Evolutionary conservation across 2,113 vertebrate genomes (phyloP).

Genomic region (Sphyrna mokarran): DNA sequence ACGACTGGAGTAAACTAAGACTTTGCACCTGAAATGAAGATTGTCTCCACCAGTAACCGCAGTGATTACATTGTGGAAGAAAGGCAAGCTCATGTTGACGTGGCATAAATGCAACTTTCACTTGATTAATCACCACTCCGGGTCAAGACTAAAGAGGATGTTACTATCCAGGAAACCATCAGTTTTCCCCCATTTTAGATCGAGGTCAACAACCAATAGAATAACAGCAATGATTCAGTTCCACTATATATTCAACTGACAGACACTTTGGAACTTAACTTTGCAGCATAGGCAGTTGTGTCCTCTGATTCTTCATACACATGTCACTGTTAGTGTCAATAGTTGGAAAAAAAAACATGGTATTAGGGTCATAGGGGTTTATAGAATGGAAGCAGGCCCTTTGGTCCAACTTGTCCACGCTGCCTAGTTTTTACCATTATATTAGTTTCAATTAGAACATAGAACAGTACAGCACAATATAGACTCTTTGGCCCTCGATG

Average conservation of each 20-base stretch:
- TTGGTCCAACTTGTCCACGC: no score
- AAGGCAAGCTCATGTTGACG: not conserved
- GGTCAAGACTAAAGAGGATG: not conserved
- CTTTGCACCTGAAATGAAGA: not conserved
- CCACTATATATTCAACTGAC: not conserved
- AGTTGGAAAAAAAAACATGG: not conserved
- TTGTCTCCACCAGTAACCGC: not conserved
- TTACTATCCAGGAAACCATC: not conserved
- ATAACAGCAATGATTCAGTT: not conserved
- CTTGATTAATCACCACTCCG: slow-evolving; percentile 2
- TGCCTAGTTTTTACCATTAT: no score
- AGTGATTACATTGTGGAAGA: not conserved
- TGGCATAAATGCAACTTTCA: not conserved
- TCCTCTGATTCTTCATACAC: not conserved
- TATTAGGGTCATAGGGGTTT: not conserved
- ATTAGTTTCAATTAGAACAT: no score
- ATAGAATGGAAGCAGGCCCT: no score
- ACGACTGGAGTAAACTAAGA: not conserved
- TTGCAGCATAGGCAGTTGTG: not conserved
- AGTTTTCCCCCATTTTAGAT: not conserved
- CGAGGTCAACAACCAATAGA: not conserved
- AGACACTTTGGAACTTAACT: not conserved
- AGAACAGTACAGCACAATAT: no score
- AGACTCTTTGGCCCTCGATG: no score
- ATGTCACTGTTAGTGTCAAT: not conserved